Percentiles rank a stretch among this genome's conserved stretches.
Conservation (phyloP, 2,888 invertebrate genomes). For the Malachius bipustulatus region DNA sequence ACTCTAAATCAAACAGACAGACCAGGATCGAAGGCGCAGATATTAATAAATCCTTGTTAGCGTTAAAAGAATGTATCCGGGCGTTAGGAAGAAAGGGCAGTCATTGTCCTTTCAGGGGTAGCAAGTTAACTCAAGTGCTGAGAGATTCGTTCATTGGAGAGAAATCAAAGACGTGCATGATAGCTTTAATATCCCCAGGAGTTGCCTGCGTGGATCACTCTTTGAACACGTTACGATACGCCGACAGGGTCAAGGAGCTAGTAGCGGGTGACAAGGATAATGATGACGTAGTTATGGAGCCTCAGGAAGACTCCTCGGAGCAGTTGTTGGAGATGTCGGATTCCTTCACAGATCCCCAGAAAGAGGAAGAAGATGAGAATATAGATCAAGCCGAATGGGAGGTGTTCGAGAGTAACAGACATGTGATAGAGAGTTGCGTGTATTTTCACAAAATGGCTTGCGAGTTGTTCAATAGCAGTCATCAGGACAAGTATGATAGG, state of each 20-base stretch:
- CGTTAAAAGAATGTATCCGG: conserved; percentile 94
- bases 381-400: conserved; percentile 24
- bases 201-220: conserved; percentile 95
- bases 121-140: conserved; percentile 90
- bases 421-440: conserved; percentile 59
- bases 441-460: conserved; percentile 61
- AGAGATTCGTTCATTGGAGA: conserved; percentile 98
- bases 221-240: conserved; percentile 93
- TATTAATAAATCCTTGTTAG: conserved; percentile 90
- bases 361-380: neutral
- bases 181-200: conserved; percentile 97
- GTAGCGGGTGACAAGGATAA: conserved; percentile 37
- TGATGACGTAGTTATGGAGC: conserved; percentile 8
- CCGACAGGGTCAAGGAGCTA: conserved; percentile 93
- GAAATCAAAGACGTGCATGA: conserved; percentile 99
- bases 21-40: conserved; percentile 91
- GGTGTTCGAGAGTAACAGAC: conserved; percentile 81
- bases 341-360: neutral
- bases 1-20: conserved; percentile 88
- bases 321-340: neutral
- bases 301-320: conserved; percentile 7
- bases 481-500: conserved; percentile 88
- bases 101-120: conserved; percentile 94
- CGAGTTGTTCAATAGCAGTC: conserved; percentile 65
- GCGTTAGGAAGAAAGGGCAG: conserved; percentile 90